Conservation (phyloP, 2,888 invertebrate genomes). For the Furcula furcula region DNA sequence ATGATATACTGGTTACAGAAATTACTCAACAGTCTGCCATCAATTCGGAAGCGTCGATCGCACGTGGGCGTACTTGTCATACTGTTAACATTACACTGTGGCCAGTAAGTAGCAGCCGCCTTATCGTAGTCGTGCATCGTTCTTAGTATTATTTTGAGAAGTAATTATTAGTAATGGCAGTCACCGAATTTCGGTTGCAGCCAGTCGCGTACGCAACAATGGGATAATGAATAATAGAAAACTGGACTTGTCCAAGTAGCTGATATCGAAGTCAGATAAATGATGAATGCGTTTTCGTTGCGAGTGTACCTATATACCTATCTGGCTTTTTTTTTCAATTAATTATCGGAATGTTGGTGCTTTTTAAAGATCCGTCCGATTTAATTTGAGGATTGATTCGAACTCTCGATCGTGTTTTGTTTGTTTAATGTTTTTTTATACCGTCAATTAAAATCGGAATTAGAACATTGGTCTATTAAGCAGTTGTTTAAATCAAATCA, state of each 20-base stretch:
- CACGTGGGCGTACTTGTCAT: conserved; percentile 25
- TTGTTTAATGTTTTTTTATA: too few relatives aligned
- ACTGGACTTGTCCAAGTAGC: conserved; percentile 69
- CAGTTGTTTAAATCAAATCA: too few relatives aligned
- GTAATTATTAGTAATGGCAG: conserved; percentile 78
- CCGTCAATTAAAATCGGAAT: too few relatives aligned
- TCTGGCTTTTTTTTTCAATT: conserved; percentile 53
- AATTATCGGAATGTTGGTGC: conserved; percentile 56
- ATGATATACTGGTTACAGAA: background rate
- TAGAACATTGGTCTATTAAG: too few relatives aligned
- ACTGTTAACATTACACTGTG: conserved; percentile 32
- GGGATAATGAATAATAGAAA: conserved; percentile 76
- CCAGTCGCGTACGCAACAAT: conserved; percentile 59
- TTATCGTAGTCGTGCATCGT: conserved; percentile 76
- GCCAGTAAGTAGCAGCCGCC: conserved; percentile 38
- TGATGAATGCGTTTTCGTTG: conserved; percentile 67
- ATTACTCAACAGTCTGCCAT: background rate
- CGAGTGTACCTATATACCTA: conserved; percentile 13
- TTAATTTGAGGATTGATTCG: background rate
- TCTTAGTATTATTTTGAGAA: conserved; percentile 79
- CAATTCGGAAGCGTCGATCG: conserved; percentile 2
- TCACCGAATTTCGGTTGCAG: conserved; percentile 76
- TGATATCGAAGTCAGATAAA: conserved; percentile 65
- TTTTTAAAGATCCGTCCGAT: conserved; percentile 29
- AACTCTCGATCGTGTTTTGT: too few relatives aligned